Evolutionary conservation across 2,888 invertebrate species (phyloP).

Genomic region (Magallana nippona): DNA sequence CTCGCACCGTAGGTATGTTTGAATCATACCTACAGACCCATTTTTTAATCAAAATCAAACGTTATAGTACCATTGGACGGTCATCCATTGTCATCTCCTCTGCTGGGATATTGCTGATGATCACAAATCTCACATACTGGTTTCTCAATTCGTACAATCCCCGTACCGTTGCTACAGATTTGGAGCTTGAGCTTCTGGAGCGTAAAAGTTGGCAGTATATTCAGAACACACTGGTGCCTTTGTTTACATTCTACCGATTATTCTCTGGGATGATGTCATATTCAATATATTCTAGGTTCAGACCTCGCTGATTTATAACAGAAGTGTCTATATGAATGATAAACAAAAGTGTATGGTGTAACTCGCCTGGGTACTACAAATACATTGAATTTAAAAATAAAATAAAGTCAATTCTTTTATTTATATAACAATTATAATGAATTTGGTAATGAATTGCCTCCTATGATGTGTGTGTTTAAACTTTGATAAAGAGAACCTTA

Average conservation of each 20-base stretch:
- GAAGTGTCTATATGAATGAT: no score
- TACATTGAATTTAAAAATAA: no score
- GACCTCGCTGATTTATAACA: not conserved
- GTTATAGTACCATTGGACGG: not conserved
- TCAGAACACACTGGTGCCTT: not conserved
- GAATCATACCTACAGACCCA: not conserved
- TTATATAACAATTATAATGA: no score
- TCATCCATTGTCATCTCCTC: not conserved
- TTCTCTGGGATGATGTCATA: not conserved
- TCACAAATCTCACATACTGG: slow-evolving; percentile 4
- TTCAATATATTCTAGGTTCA: not conserved
- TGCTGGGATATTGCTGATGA: not conserved
- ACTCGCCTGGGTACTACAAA: no score
- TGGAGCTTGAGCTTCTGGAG: not conserved
- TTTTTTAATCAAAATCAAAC: not conserved
- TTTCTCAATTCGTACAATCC: not conserved
- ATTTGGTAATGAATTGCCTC: no score
- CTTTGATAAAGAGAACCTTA: no score
- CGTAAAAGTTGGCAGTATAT: not conserved
- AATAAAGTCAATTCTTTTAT: no score
- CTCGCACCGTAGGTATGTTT: not conserved
- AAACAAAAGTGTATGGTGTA: no score
- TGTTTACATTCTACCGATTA: not conserved
- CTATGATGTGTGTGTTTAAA: no score
- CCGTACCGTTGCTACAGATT: not conserved